Evolutionary conservation across 2,888 invertebrate genomes (phyloP), one percentile per base, ranked within the genome.

Genomic region (Aethes cnicana): DNA sequence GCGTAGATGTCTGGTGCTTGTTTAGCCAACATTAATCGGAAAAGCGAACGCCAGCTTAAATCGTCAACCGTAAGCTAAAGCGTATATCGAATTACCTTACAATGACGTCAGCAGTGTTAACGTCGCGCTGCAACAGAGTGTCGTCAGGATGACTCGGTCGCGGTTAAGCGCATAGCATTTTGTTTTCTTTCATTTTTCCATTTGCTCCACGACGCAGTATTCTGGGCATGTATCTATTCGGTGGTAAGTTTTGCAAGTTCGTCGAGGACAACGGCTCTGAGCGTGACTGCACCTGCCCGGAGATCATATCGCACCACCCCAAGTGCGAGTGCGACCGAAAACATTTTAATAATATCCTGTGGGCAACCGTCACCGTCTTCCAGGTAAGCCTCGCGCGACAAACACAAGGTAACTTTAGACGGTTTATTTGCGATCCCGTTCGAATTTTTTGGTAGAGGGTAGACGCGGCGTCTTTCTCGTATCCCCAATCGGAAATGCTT

Each of bases 191-290:
- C 88, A 87, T 89, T 89, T 82, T 83, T 76, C 78, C 87, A 86
- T 85, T 81, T 82, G 77, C 75, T 77, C 69, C 79, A 63, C 82
- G 68, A 71, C 86, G 91, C 95, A 98, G 98, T 95, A 97, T 97
- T 92, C 96, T 98, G 93, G 98, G 98, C 92, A 98, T 98, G 97
- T 97, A 97, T 94, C 95, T 98, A 92, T 98, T 98, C 93, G 98
- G 98, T 92, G 97, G 98, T 95, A 97, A 97, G 95, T 98, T 98
- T 96, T 98, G 98, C 96, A 97, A 96, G 94, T 96, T 94, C 93
- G 93, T 94, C 91, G 96, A 97, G 91, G 95, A 95, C 85, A 91
- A 92, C 82, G 94, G 94, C 88, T 90, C 90, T 86, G 94, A 93
- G 90, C 93, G 95, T 84, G 95, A 96, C 91, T 98, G 98, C 92